A percentile compares a stretch with the other conserved stretches of the same genome.
Evolutionary conservation across 2,113 vertebrate genomes (phyloP).

Genomic region (Microcebus jonahi): DNA sequence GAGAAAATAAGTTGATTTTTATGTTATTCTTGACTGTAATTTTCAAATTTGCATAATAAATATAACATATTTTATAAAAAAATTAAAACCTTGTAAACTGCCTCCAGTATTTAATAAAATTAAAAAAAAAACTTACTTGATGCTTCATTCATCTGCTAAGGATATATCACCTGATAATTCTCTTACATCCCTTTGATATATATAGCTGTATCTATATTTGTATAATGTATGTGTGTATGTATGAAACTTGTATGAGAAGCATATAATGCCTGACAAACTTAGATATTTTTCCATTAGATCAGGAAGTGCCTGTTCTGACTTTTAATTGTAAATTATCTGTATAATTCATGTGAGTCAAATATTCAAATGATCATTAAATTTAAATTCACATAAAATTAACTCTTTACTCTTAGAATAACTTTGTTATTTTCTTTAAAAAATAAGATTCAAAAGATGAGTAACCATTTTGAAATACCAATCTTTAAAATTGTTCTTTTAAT

Average conservation of each 20-base stretch:
- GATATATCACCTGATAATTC: neutral
- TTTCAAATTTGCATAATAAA: neutral
- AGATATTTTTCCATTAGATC: neutral
- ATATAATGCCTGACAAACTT: neutral
- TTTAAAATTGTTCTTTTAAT: neutral
- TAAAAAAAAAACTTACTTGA: neutral
- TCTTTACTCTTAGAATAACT: neutral
- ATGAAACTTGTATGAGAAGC: neutral
- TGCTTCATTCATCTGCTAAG: neutral
- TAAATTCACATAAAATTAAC: neutral
- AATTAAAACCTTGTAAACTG: neutral
- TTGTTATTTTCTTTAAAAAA: neutral
- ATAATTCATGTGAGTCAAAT: neutral
- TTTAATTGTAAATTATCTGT: neutral
- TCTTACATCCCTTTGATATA: neutral
- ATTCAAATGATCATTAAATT: neutral
- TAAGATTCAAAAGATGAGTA: neutral
- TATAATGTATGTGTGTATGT: fast-evolving
- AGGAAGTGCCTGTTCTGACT: neutral
- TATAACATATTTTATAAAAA: neutral
- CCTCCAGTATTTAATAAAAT: neutral
- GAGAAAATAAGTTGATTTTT: neutral
- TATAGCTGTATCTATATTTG: no score
- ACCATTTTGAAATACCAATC: neutral
- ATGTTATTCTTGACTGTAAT: neutral